Conservation (phyloP, 2,888 invertebrate genomes). For the Drosophila dives region DNA sequence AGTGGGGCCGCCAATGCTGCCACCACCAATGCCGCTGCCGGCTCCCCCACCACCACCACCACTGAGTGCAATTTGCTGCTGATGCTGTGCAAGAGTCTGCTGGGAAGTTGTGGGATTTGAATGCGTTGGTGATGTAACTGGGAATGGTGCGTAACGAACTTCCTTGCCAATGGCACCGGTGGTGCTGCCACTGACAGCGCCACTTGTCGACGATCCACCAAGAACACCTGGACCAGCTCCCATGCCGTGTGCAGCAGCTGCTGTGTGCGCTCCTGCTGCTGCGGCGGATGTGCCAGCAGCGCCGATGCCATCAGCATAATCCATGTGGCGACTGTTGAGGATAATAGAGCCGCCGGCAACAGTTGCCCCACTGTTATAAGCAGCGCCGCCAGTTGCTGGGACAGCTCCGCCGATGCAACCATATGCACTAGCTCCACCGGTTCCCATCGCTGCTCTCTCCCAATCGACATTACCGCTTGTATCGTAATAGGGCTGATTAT, state of each 20-base stretch:
- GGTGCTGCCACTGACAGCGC: constrained; percentile 66
- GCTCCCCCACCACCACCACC: constrained; percentile 60
- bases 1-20: constrained; percentile 76
- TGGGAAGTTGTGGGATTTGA: constrained; percentile 86
- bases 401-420: constrained; percentile 82
- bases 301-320: constrained; percentile 83
- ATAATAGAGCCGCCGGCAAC: constrained; percentile 75
- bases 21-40: constrained; percentile 73
- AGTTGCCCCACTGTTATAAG: constrained; percentile 80
- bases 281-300: constrained; percentile 82
- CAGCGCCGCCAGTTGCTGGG: constrained; percentile 77
- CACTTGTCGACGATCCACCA: constrained; percentile 31
- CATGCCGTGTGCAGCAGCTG: constrained; percentile 69
- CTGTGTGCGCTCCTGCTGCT: constrained; percentile 65
- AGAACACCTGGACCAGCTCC: constrained; percentile 61
- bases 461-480: constrained; percentile 84
- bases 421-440: constrained; percentile 84
- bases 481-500: constrained; percentile 84
- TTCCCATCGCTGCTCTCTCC: constrained; percentile 84
- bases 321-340: constrained; percentile 80
- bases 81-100: constrained; percentile 67
- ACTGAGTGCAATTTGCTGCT: constrained; percentile 54
- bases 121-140: constrained; percentile 86
- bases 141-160: constrained; percentile 87
- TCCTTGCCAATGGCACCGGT: constrained; percentile 85